These are phyloP conservation scores for Syngnathus typhle DNA, from an alignment of 2,113 vertebrate genomes.

Conservation along the genomic window DNA sequence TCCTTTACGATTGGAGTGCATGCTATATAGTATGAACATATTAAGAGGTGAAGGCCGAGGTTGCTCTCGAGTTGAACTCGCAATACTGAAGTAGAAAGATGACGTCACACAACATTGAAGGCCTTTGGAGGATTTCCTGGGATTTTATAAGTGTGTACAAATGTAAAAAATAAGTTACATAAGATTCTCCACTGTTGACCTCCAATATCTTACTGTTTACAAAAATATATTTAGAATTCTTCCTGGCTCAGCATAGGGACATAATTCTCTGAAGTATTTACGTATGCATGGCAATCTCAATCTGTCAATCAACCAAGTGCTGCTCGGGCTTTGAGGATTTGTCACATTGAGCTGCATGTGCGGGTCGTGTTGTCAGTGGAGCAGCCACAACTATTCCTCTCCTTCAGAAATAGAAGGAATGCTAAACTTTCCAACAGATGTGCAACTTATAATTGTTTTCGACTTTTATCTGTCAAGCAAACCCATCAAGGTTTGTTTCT, in stretches of 20 bases:
- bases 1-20: too few species aligned
- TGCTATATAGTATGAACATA: too few species aligned
- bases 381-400: not conserved
- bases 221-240: conserved; percentile 21
- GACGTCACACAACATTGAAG: not conserved
- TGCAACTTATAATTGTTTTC: conserved; percentile 16
- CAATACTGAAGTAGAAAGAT: not conserved
- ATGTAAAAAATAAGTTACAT: not conserved
- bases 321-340: conserved; percentile 31
- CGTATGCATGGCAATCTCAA: conserved; percentile 29
- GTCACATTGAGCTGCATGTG: conserved; percentile 22
- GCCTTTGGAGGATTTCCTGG: not conserved
- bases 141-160: not conserved
- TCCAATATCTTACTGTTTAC: not conserved
- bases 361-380: conserved; percentile 14
- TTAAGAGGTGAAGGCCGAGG: too few species aligned
- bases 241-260: conserved; percentile 17
- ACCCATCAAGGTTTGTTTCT: conserved; percentile 23
- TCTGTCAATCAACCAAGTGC: conserved; percentile 50
- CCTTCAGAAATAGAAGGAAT: conserved; percentile 27
- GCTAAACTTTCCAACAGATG: conserved; percentile 45
- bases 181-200: not conserved
- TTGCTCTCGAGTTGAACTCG: too few species aligned
- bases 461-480: conserved; percentile 10
- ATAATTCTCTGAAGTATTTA: conserved; percentile 22